Conservation (phyloP, 1,140 invertebrate genomes). For the Drosophila auraria region DNA sequence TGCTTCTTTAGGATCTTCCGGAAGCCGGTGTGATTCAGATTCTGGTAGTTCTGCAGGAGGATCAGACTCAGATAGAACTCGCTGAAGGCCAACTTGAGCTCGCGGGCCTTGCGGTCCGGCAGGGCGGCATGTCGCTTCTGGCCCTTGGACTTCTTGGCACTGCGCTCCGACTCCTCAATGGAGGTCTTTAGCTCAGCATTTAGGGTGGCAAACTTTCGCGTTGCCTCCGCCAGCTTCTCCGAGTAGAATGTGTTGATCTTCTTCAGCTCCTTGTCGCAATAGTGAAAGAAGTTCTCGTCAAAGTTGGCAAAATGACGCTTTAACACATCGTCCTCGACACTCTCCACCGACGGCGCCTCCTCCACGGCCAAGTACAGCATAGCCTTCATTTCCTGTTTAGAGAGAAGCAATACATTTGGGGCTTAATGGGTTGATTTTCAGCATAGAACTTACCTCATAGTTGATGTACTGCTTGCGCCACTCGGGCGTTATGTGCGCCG, state of each 20-base stretch:
- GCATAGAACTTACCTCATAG: conserved; percentile 92
- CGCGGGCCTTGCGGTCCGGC: conserved; percentile 90
- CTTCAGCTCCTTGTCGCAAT: conserved; percentile 96
- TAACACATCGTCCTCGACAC: conserved; percentile 94
- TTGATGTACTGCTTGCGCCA: conserved; percentile 99
- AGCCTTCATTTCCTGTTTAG: conserved; percentile 94
- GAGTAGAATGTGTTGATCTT: conserved; percentile 99
- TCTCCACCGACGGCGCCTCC: conserved; percentile 94
- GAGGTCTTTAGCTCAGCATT: conserved; percentile 94
- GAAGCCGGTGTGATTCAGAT: conserved; percentile 99
- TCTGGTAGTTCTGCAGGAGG: conserved; percentile 95
- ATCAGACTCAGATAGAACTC: conserved; percentile 99
- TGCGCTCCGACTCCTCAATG: conserved; percentile 88
- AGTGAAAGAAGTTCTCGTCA: conserved; percentile 98
- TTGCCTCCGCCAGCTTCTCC: conserved; percentile 99
- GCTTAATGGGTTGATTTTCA: not conserved
- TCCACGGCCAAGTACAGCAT: conserved; percentile 95
- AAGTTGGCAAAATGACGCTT: conserved; percentile 97
- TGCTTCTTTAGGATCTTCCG: conserved; percentile 99
- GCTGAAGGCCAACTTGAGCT: conserved; percentile 98
- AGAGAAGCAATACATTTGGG: not conserved
- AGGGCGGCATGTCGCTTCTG: conserved; percentile 86
- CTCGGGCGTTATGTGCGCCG: conserved; percentile 98
- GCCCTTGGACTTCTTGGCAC: conserved; percentile 86
- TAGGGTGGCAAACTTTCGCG: conserved; percentile 95